Conservation (phyloP, 1,140 invertebrate genomes). For the Halyomorpha halys region DNA sequence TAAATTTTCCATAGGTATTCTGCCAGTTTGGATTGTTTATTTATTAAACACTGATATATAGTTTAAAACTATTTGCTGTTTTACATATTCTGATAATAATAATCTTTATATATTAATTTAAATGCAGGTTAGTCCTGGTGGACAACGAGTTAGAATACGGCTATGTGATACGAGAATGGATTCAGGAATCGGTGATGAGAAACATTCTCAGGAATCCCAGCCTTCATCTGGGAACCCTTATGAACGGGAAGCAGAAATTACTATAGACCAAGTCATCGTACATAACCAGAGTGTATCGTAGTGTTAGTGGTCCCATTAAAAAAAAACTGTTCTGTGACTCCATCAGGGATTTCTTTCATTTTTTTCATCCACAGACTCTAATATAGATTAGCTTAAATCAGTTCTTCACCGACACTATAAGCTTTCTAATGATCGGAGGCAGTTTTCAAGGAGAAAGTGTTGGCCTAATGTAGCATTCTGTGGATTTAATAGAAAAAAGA, state of each 20-base stretch:
- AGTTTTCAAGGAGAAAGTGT: neutral
- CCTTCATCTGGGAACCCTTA: slow-evolving; percentile 28
- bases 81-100: too few species aligned
- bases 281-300: slow-evolving; percentile 25
- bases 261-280: slow-evolving; percentile 22
- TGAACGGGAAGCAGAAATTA: slow-evolving; percentile 22
- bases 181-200: slow-evolving; percentile 31
- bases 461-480: neutral
- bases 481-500: neutral
- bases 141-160: slow-evolving; percentile 29
- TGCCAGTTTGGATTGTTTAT: too few species aligned
- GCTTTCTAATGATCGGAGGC: neutral
- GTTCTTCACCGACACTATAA: neutral
- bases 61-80: too few species aligned
- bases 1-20: too few species aligned
- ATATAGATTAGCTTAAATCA: neutral
- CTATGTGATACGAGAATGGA: slow-evolving; percentile 30
- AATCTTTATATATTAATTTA: too few species aligned
- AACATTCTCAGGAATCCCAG: slow-evolving; percentile 31
- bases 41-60: too few species aligned
- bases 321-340: neutral
- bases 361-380: neutral
- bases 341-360: neutral
- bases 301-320: slow-evolving; percentile 6
- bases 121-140: slow-evolving; percentile 25